Percentiles rank a stretch among this genome's conserved stretches.
phyloP scores from a whole-genome alignment of 2,797 vertebrate species.

The Scolopax bukidnonensis region DNA sequence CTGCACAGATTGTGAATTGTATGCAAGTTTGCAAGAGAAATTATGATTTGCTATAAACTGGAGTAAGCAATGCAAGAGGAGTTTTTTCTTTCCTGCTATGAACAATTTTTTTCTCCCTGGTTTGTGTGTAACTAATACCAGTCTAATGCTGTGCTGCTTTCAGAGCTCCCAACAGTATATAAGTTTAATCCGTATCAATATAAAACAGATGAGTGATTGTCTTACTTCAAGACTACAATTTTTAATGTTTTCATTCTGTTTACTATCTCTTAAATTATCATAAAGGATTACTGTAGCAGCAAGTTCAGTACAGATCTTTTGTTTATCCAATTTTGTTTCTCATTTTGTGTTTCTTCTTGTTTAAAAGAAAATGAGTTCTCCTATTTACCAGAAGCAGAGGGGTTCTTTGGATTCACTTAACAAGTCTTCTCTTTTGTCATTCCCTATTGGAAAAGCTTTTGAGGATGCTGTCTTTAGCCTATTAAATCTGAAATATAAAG shows the following conservation, averaged over 20 bases:
- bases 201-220: not conserved
- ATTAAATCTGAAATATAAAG: not conserved
- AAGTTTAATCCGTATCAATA: not conserved
- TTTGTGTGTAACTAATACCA: not conserved
- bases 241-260: not conserved
- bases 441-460: not conserved
- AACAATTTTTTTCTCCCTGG: not conserved
- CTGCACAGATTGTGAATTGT: not conserved
- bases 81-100: not conserved
- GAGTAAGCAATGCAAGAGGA: not conserved
- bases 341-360: not conserved
- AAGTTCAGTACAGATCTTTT: not conserved
- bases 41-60: not conserved
- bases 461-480: not conserved
- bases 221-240: not conserved
- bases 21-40: not conserved
- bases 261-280: not conserved
- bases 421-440: not conserved
- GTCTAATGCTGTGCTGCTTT: not conserved
- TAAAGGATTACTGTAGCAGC: not conserved
- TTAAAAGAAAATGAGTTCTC: not conserved
- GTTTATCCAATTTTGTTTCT: not conserved
- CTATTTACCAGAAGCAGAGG: not conserved
- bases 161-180: not conserved
- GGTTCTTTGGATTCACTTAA: conserved; percentile 1